Evolutionary conservation across 1,140 invertebrate genomes (phyloP).

Genomic region (Pseudomyrmex cubaensis): DNA sequence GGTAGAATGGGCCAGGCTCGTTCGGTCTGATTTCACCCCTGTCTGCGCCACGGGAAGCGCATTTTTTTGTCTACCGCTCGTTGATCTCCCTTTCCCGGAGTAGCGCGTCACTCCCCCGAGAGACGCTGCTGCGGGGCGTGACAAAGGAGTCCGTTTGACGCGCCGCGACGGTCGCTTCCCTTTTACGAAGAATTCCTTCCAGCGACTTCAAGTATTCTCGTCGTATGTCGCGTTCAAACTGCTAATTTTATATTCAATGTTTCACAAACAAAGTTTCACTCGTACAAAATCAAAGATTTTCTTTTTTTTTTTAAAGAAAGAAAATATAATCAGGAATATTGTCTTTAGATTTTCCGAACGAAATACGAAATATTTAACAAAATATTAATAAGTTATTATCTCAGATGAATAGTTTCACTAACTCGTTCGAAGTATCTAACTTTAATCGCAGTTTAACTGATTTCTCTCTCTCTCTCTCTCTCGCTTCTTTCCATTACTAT

Average conservation of each 20-base stretch:
- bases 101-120: constrained; percentile 3
- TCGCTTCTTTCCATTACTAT: neutral
- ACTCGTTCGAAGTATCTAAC: neutral
- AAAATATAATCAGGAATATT: neutral
- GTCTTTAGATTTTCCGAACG: neutral
- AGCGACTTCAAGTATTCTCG: neutral
- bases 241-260: neutral
- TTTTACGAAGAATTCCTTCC: constrained; percentile 7
- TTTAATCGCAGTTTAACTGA: constrained; percentile 15
- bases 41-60: constrained; percentile 12
- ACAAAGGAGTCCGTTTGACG: constrained; percentile 47
- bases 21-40: constrained; percentile 61
- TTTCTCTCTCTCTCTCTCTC: neutral
- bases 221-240: too few relatives aligned
- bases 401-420: neutral
- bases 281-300: neutral
- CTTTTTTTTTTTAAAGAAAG: neutral
- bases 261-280: neutral
- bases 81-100: neutral
- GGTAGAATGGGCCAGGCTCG: neutral
- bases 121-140: constrained; percentile 1
- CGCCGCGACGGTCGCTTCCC: constrained; percentile 31
- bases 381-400: neutral
- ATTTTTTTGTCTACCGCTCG: constrained; percentile 25
- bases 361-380: neutral